Evolutionary conservation across 2,888 invertebrate genomes (phyloP).

Genomic region (Sarcophaga variegata): DNA sequence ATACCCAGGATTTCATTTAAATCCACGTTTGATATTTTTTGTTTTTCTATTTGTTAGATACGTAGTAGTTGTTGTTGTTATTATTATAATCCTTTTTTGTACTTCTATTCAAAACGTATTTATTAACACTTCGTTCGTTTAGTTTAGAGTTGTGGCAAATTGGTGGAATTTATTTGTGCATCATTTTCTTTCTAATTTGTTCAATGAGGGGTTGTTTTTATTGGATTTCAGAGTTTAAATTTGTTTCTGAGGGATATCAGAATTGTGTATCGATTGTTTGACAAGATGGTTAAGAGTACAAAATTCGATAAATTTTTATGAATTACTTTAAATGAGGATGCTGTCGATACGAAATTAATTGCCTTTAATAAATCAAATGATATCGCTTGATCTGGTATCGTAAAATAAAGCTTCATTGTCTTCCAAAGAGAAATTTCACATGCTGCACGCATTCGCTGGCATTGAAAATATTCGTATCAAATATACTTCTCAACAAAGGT

Average conservation of each 20-base stretch:
- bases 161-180: conserved; percentile 7
- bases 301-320: too few relatives aligned
- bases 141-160: neutral
- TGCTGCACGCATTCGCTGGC: too few relatives aligned
- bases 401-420: too few relatives aligned
- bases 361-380: too few relatives aligned
- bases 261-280: neutral
- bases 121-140: conserved; percentile 32
- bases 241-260: neutral
- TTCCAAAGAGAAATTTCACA: too few relatives aligned
- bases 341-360: too few relatives aligned
- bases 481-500: too few relatives aligned
- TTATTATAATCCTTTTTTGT: neutral
- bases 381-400: too few relatives aligned
- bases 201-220: conserved; percentile 28
- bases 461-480: too few relatives aligned
- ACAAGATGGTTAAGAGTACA: too few relatives aligned
- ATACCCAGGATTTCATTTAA: too few relatives aligned
- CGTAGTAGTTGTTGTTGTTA: neutral
- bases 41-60: neutral
- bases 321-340: too few relatives aligned
- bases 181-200: neutral
- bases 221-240: neutral
- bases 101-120: neutral
- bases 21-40: neutral